Conservation (phyloP, 2,797 vertebrate species). For the Hephaestus fuliginosus region DNA sequence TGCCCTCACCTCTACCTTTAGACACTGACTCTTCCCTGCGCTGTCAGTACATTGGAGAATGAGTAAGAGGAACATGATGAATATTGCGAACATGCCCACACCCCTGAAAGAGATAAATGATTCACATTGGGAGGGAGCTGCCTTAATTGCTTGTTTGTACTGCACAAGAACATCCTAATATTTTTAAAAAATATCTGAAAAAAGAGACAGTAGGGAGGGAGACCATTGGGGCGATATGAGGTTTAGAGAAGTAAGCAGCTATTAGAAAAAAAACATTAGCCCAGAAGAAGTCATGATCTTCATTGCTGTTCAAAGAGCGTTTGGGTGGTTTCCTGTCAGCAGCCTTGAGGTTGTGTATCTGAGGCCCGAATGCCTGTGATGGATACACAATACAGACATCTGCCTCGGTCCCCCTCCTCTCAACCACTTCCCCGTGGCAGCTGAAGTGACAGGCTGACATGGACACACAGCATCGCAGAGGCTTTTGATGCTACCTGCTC, state of each 20-base stretch:
- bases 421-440: conserved; percentile 57
- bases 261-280: conserved; percentile 32
- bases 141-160: conserved; percentile 61
- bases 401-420: conserved; percentile 40
- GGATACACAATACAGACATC: conserved; percentile 65
- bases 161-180: conserved; percentile 36
- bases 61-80: conserved; percentile 54
- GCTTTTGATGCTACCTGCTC: conserved; percentile 64
- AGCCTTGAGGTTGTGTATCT: conserved; percentile 51
- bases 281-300: conserved; percentile 63
- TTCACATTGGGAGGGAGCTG: conserved; percentile 42
- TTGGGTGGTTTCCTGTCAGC: conserved; percentile 64
- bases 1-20: conserved; percentile 40
- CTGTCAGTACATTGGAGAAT: not conserved
- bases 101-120: conserved; percentile 61
- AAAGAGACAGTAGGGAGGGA: conserved; percentile 2
- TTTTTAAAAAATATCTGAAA: not conserved
- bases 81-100: conserved; percentile 62
- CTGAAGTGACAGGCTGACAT: conserved; percentile 66
- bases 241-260: conserved; percentile 32
- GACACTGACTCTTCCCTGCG: conserved; percentile 18
- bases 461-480: conserved; percentile 34
- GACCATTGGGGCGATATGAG: conserved; percentile 28
- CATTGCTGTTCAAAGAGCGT: conserved; percentile 58
- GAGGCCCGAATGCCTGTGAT: conserved; percentile 59